Conservation (phyloP, 2,797 vertebrate species). For the Sorex maritimensis region DNA sequence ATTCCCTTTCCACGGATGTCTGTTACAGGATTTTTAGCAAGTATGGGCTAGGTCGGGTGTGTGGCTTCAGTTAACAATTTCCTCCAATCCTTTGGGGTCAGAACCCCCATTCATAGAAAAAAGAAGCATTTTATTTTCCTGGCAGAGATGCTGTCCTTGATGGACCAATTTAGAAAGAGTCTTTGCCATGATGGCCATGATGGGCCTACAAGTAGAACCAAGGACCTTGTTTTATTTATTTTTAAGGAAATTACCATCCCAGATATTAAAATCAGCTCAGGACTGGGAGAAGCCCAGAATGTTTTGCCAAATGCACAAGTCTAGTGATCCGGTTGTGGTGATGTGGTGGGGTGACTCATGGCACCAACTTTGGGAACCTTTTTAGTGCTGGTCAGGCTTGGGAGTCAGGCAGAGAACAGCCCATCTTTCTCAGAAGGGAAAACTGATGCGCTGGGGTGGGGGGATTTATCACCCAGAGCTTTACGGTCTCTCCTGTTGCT, state of each 20-base stretch:
- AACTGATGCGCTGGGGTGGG: not conserved
- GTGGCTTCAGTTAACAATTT: not conserved
- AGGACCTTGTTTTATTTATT: not conserved
- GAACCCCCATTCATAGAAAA: not conserved
- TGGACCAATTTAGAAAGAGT: not conserved
- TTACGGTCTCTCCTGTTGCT: not conserved
- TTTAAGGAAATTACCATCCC: not conserved
- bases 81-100: not conserved
- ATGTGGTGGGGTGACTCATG: no score
- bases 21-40: not conserved
- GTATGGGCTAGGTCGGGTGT: not conserved
- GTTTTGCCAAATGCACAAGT: not conserved
- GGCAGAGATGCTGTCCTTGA: not conserved
- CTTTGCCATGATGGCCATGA: not conserved
- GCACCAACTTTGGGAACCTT: not conserved
- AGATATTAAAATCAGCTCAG: not conserved
- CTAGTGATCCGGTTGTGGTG: not conserved
- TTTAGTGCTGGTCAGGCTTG: not conserved
- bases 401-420: not conserved
- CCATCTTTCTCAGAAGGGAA: not conserved
- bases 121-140: not conserved
- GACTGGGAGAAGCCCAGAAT: not conserved
- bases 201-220: rapidly evolving
- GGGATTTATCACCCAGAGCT: not conserved
- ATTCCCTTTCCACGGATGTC: not conserved